Percentiles rank a stretch among this genome's conserved stretches.
These are phyloP conservation scores for Drosophila mauritiana DNA, from an alignment of 1,140 invertebrate species.

Conservation along the genomic window DNA sequence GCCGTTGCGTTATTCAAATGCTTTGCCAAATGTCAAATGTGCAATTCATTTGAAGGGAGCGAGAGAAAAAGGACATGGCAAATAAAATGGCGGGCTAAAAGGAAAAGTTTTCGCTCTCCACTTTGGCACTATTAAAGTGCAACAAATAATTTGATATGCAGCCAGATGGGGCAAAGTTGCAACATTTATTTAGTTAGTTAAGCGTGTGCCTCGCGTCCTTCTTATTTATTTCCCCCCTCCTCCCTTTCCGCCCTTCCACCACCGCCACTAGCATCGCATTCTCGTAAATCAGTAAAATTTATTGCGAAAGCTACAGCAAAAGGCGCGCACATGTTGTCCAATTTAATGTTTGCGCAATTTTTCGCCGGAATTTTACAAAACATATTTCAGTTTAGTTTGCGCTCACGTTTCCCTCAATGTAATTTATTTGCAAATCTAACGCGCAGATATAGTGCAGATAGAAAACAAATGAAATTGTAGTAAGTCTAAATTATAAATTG, in stretches of 20 bases:
- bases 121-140: constrained; percentile 62
- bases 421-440: constrained; percentile 61
- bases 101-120: constrained; percentile 13
- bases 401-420: constrained; percentile 57
- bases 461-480: constrained; percentile 29
- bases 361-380: constrained; percentile 60
- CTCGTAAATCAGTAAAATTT: constrained; percentile 77
- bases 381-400: constrained; percentile 72
- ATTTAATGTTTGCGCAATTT: constrained; percentile 74
- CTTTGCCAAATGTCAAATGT: constrained; percentile 54
- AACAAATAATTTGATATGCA: constrained; percentile 58
- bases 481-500: constrained; percentile 38
- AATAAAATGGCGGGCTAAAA: not conserved
- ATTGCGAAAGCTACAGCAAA: constrained; percentile 70
- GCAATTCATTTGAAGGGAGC: constrained; percentile 44
- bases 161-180: constrained; percentile 44
- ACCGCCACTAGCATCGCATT: constrained; percentile 23
- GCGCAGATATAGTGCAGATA: constrained; percentile 1
- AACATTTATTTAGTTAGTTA: constrained; percentile 78
- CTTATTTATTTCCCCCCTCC: not conserved
- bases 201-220: constrained; percentile 37
- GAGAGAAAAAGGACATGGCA: constrained; percentile 10
- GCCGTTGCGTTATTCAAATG: constrained; percentile 72
- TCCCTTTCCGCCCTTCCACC: not conserved
- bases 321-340: constrained; percentile 77